A percentile compares a stretch with the other conserved stretches of the same genome.
Evolutionary conservation across 2,888 invertebrate species (phyloP).

Genomic region (Epinotia ramella): DNA sequence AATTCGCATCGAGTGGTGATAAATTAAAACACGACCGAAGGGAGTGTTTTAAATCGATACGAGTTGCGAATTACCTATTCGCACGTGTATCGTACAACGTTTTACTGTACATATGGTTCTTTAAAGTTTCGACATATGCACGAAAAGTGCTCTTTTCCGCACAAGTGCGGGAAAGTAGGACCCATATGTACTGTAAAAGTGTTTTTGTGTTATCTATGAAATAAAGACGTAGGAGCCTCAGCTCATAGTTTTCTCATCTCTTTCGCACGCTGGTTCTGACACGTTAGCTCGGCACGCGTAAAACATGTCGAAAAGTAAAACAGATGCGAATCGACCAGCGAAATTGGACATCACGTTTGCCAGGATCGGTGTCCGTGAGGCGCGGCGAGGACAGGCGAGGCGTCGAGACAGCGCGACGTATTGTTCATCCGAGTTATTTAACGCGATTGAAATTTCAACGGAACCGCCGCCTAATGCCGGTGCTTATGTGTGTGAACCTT

Average conservation of each 20-base stretch:
- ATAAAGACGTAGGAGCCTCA: no score
- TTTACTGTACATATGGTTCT: no score
- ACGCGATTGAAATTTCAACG: conserved; percentile 45
- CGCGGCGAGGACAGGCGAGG: conserved; percentile 28
- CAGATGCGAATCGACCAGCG: not conserved
- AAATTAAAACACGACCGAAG: no score
- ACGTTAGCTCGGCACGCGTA: not conserved
- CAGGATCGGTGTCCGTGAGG: conserved; percentile 2
- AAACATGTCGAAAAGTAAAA: not conserved
- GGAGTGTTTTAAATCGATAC: no score
- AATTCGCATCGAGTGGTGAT: no score
- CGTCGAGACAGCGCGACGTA: conserved; percentile 38
- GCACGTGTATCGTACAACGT: no score
- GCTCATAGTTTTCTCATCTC: not conserved
- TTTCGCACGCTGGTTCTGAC: not conserved
- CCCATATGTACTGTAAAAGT: no score
- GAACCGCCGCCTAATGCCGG: conserved; percentile 38
- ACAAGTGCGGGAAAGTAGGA: no score
- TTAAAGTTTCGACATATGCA: no score
- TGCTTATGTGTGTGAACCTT: conserved; percentile 43
- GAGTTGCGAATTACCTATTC: no score
- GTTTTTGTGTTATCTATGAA: no score
- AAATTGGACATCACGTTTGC: not conserved
- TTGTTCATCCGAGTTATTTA: conserved; percentile 46
- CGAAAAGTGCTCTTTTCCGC: no score